phyloP scores from a whole-genome alignment of 2,888 invertebrate genomes.

The Ferdinandea cuprea region DNA sequence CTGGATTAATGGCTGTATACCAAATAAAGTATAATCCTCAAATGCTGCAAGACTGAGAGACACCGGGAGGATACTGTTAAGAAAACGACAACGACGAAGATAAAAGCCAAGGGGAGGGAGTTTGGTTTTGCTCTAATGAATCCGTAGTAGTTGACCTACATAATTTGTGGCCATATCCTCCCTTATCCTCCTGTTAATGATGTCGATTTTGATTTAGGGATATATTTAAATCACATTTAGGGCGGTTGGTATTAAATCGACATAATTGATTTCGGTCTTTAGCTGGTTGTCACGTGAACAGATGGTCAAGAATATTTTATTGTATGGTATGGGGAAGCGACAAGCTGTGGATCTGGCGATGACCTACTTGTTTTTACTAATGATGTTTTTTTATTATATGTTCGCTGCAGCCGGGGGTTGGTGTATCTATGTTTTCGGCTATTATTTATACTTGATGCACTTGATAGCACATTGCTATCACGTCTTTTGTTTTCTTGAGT shows the following conservation, averaged over 20 bases:
- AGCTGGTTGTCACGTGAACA: constrained; percentile 11
- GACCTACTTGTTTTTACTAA: not conserved
- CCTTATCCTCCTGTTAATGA: constrained; percentile 35
- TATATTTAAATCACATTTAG: constrained; percentile 45
- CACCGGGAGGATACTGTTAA: constrained; percentile 53
- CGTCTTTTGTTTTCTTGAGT: not conserved
- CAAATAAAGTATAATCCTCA: constrained; percentile 13
- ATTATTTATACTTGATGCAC: not conserved
- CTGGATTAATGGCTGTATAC: constrained; percentile 8
- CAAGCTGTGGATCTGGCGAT: not conserved
- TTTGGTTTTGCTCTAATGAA: constrained; percentile 46
- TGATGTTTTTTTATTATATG: not conserved
- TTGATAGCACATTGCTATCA: not conserved
- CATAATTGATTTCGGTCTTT: constrained; percentile 63
- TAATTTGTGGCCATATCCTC: not conserved
- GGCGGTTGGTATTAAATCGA: constrained; percentile 36
- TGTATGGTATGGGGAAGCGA: not conserved
- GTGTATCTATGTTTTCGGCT: not conserved
- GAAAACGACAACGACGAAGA: constrained; percentile 45
- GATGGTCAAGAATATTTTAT: constrained; percentile 21
- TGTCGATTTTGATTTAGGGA: constrained; percentile 55
- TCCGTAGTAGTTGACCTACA: constrained; percentile 49
- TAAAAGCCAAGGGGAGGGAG: constrained; percentile 20
- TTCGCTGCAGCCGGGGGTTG: too few relatives aligned
- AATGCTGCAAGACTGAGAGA: constrained; percentile 17